These are phyloP conservation scores for Tortrix viridana DNA, from an alignment of 2,888 invertebrate species.

Conservation along the genomic window DNA sequence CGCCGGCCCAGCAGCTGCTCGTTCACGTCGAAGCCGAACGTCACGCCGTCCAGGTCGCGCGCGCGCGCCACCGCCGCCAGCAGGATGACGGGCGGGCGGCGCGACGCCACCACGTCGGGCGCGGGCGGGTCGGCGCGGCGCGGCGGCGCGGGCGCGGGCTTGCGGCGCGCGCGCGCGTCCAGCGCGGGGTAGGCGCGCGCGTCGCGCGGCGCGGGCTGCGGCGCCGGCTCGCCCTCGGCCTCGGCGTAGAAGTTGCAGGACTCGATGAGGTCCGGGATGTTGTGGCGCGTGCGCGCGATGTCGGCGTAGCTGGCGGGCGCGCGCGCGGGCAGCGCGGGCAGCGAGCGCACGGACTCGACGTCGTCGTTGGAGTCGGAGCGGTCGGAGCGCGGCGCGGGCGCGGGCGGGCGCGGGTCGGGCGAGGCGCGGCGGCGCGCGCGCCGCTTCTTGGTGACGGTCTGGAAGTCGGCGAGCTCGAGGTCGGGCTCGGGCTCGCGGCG, in stretches of 20 bases:
- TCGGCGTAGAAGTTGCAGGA: constrained; percentile 80
- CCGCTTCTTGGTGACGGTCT: constrained; percentile 93
- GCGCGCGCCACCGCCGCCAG: constrained; percentile 84
- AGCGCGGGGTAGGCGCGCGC: constrained; percentile 53
- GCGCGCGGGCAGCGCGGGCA: constrained; percentile 84
- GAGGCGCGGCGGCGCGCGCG: constrained; percentile 88
- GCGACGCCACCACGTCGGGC: constrained; percentile 74
- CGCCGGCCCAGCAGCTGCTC: constrained; percentile 86
- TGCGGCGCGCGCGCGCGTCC: constrained; percentile 41
- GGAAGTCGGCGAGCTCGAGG: constrained; percentile 88
- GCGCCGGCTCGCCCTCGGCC: constrained; percentile 48
- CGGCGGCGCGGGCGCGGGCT: constrained; percentile 62
- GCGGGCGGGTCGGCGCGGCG: constrained; percentile 60
- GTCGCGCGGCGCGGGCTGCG: constrained; percentile 41
- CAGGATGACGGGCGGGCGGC: constrained; percentile 89
- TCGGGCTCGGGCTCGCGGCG: constrained; percentile 48
- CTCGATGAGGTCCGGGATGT: constrained; percentile 81
- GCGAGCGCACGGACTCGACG: constrained; percentile 93
- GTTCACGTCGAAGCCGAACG: constrained; percentile 92
- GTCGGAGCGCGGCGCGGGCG: constrained; percentile 88
- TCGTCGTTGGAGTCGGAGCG: constrained; percentile 92
- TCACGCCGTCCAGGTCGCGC: constrained; percentile 87
- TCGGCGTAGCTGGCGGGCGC: constrained; percentile 90
- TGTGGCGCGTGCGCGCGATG: constrained; percentile 86
- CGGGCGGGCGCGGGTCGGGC: constrained; percentile 48